Base-by-base conservation (phyloP, 2,797 vertebrate genomes). In the Rhabdophis nuchalis region DNA sequence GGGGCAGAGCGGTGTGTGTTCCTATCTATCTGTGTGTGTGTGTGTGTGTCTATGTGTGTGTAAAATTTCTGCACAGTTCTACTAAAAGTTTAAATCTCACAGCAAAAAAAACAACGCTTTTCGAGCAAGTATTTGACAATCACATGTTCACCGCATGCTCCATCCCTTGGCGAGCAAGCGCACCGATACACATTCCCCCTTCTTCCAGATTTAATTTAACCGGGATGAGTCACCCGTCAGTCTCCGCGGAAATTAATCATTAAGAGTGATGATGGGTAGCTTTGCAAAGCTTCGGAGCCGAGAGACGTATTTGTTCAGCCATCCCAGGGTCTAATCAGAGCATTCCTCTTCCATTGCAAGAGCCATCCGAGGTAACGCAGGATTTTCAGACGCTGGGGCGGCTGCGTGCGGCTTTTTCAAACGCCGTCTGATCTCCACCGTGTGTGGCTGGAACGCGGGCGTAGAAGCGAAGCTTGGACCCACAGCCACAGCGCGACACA, bases 341-440 rank as follows among this genome's bases (percentile, higher is more conserved):
- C 87, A 89, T 91, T 1, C 90, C 16, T 86, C 13, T 85, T 89
- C 86, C 32, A 93, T 86, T 46, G 77, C 85, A 94, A 93, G 93
- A 72, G 57, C 64, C 41, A 57, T 12, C 20, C 89, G 64, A 89
- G 64, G 88, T 68, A 46, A 36, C 77, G 46, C 0, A 0, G 16
- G 88, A 57, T 10, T 3, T 3, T 87, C 87, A 89, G 86, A 58
- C 56, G 2, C 32, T 88, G 14, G 5, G n/a, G 4, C 25, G 14
- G 25, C 72, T 56, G 25, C 58, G 1, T 12, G n/a, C 0, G 5
- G 7, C 10, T 85, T 50, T 50, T 91, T 92, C 32, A 54, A 53
- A 32, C 89, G 92, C 64, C 91, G 56, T 88, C 91, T 82, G 53
- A 77, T 36, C 68, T 92, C 25, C 91, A 94, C 3, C 0, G 1